Percentiles rank a stretch among this genome's conserved stretches.
Conservation (phyloP, 2,113 vertebrate genomes). For the Lycocorax pyrrhopterus region DNA sequence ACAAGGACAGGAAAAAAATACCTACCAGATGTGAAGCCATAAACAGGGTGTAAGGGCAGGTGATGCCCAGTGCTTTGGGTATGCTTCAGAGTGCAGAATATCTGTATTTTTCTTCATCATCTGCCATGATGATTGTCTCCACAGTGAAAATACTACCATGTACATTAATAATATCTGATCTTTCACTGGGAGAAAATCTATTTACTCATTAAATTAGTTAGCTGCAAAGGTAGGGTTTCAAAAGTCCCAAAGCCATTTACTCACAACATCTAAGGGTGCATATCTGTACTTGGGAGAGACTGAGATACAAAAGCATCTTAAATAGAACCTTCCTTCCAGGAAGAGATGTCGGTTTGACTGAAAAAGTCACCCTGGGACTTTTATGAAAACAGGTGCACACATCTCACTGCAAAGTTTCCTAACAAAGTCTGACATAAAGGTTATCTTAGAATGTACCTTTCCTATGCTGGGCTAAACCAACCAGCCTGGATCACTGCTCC, state of each 20-base stretch:
- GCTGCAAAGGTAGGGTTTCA: background rate
- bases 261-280: background rate
- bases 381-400: background rate
- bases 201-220: background rate
- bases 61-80: background rate
- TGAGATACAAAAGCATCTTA: background rate
- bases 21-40: background rate
- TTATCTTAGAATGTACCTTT: background rate
- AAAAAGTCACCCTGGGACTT: background rate
- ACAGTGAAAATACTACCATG: background rate
- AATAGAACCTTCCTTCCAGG: background rate
- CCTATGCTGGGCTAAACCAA: background rate
- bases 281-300: background rate
- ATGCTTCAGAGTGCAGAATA: background rate
- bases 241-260: background rate
- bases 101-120: background rate
- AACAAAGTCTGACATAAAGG: background rate
- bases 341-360: background rate
- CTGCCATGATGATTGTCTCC: background rate
- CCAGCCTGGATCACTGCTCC: background rate
- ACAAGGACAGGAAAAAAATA: background rate
- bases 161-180: background rate
- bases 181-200: background rate
- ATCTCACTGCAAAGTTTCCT: background rate
- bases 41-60: background rate